Conservation (phyloP, 2,113 vertebrate species). For the Malurus alboscapulatus region DNA sequence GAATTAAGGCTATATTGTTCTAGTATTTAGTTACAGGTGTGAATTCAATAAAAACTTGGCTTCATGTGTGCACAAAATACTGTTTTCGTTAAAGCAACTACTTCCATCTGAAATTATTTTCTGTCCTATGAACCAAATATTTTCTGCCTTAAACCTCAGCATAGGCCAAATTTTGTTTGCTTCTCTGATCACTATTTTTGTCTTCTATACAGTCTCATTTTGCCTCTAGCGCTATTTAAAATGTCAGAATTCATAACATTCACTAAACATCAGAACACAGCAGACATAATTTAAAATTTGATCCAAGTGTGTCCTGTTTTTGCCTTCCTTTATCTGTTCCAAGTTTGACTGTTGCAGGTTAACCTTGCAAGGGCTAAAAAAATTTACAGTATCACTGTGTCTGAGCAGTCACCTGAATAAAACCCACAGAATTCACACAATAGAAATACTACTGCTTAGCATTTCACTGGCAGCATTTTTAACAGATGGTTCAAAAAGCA, state of each 20-base stretch:
- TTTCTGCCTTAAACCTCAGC: neutral
- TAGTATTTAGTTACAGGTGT: neutral
- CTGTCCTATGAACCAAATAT: neutral
- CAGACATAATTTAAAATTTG: neutral
- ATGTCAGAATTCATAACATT: conserved; percentile 32
- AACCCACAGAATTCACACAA: neutral
- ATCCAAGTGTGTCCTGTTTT: neutral
- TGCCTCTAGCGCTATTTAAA: neutral
- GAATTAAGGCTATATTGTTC: neutral
- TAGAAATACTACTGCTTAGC: neutral
- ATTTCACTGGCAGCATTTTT: neutral
- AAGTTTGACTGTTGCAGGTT: neutral
- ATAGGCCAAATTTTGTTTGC: neutral
- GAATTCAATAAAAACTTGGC: neutral
- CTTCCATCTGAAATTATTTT: neutral
- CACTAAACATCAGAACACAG: neutral
- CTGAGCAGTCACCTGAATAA: neutral
- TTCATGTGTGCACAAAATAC: neutral
- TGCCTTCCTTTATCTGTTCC: neutral
- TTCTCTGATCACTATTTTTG: neutral
- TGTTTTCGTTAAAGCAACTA: neutral
- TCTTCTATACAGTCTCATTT: neutral
- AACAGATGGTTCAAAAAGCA: neutral
- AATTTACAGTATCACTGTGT: neutral
- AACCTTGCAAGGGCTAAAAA: neutral